phyloP scores from a whole-genome alignment of 2,888 invertebrate species.

The Diarsia brunnea region DNA sequence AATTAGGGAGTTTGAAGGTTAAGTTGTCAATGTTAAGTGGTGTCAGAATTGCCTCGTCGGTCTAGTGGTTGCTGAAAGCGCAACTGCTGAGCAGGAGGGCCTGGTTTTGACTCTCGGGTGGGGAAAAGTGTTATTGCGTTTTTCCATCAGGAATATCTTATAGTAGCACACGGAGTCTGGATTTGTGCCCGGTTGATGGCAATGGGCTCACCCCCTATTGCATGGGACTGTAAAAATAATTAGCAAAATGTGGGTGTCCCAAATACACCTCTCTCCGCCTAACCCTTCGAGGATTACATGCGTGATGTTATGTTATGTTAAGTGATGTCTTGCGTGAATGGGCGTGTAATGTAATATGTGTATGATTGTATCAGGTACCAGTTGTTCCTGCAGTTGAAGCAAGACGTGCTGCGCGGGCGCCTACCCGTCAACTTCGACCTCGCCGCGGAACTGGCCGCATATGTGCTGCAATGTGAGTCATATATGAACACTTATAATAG shows the following conservation, averaged over 20 bases:
- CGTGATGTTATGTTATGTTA: neutral
- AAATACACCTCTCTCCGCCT: too few species aligned
- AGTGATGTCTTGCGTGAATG: neutral
- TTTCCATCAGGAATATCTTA: too few species aligned
- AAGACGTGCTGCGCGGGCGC: slow-evolving; percentile 98
- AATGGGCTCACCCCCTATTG: too few species aligned
- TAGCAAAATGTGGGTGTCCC: too few species aligned
- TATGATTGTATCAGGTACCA: slow-evolving; percentile 94
- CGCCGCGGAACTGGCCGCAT: slow-evolving; percentile 97
- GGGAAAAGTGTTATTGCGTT: too few species aligned
- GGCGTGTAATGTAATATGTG: slow-evolving; percentile 37
- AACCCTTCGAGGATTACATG: too few species aligned
- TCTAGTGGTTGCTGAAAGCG: too few species aligned
- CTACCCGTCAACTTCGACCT: slow-evolving; percentile 97
- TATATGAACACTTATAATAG: slow-evolving; percentile 12
- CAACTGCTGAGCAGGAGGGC: too few species aligned
- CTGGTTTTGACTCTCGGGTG: too few species aligned
- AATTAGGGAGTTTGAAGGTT: slow-evolving; percentile 14
- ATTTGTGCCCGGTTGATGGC: too few species aligned
- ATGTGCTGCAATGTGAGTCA: slow-evolving; percentile 98
- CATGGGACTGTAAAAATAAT: too few species aligned
- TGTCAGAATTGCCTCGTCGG: neutral
- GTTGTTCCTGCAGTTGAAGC: slow-evolving; percentile 98
- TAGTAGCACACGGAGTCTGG: too few species aligned
- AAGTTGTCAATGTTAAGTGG: slow-evolving; percentile 7